Evolutionary conservation across 2,113 vertebrate genomes (phyloP).

Genomic region (Vicugna pacos): DNA sequence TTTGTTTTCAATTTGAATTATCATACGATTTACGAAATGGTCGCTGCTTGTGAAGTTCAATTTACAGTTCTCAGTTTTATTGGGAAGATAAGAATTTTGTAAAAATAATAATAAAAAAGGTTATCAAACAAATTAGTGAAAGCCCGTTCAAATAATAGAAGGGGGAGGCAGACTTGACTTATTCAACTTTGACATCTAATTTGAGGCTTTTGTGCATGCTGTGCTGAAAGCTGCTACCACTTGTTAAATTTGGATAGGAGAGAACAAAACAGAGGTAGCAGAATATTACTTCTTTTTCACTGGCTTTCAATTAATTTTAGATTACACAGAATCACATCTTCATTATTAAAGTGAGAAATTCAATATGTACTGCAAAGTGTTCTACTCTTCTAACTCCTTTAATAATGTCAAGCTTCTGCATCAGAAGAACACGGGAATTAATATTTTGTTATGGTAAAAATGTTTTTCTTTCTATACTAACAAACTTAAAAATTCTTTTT

Average conservation of each 20-base stretch:
- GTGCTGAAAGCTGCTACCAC: constrained; percentile 55
- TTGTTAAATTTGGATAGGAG: constrained; percentile 64
- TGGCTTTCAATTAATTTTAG: constrained; percentile 67
- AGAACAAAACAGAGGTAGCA: constrained; percentile 54
- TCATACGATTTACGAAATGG: constrained; percentile 5
- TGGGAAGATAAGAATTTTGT: constrained; percentile 38
- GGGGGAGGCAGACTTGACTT: constrained; percentile 50
- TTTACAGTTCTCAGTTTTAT: background rate
- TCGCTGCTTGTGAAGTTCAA: constrained; percentile 51
- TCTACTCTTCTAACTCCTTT: constrained; percentile 21
- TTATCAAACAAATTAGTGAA: constrained; percentile 15
- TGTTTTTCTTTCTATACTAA: constrained; percentile 56
- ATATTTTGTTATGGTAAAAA: background rate
- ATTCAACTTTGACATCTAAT: constrained; percentile 68
- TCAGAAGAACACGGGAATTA: constrained; percentile 17
- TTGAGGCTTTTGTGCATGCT: constrained; percentile 67
- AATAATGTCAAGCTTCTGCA: constrained; percentile 41
- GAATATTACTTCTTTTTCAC: constrained; percentile 59
- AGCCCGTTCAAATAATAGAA: background rate
- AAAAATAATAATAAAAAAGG: background rate
- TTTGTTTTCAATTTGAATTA: constrained; percentile 30
- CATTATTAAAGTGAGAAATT: constrained; percentile 73
- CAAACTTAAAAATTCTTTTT: constrained; percentile 17
- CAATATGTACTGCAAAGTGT: background rate
- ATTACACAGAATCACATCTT: constrained; percentile 44